These are phyloP conservation scores for Drosophila nigrodunni DNA, from an alignment of 1,140 invertebrate species.

Conservation along the genomic window DNA sequence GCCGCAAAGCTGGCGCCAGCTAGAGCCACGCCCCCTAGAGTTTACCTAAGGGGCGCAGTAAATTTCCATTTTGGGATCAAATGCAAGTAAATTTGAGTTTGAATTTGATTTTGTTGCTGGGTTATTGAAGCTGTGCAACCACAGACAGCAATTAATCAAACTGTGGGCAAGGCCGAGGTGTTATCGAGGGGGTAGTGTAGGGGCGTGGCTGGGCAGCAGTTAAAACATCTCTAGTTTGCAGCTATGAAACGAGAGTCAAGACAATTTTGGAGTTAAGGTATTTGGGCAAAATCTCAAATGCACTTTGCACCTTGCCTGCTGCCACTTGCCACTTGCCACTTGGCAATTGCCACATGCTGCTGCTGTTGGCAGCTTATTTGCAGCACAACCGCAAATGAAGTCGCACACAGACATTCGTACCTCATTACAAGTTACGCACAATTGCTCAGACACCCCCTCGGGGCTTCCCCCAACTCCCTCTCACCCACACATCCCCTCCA, in stretches of 20 bases:
- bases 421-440: constrained; percentile 69
- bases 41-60: no score
- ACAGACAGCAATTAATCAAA: constrained; percentile 60
- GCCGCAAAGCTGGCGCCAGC: constrained; percentile 36
- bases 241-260: background rate
- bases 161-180: constrained; percentile 3
- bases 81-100: constrained; percentile 23
- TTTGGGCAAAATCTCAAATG: constrained; percentile 29
- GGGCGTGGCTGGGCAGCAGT: background rate
- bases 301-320: constrained; percentile 27
- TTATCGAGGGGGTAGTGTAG: background rate
- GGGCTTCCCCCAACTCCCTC: background rate
- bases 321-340: constrained; percentile 2
- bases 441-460: constrained; percentile 63
- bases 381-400: constrained; percentile 70
- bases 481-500: background rate
- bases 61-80: constrained; percentile 10
- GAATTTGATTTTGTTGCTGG: constrained; percentile 35
- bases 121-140: constrained; percentile 26
- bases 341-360: constrained; percentile 13
- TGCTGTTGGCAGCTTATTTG: constrained; percentile 42
- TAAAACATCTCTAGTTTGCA: background rate
- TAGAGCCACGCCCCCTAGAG: background rate
- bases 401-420: constrained; percentile 34
- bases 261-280: background rate